Evolutionary conservation across 2,113 vertebrate genomes (phyloP), one percentile per base, ranked within the genome.

Genomic region (Crotophaga sulcirostris): DNA sequence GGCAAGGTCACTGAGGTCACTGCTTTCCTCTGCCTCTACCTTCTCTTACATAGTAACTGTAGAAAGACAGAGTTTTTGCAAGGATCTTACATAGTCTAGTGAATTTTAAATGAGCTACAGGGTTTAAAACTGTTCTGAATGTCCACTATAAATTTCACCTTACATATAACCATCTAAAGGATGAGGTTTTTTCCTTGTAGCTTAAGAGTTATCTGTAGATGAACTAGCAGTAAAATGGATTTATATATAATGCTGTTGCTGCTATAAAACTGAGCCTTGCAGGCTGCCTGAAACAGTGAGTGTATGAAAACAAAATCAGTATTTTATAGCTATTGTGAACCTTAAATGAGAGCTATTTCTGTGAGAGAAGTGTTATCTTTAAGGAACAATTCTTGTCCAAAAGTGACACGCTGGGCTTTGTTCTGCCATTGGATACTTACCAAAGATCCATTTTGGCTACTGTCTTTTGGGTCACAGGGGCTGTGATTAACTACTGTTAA

Each of bases 381-480:
- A 11, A 60, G 38, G 29, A 88, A 45, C 59, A 31, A 44, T 9
- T 63, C 24, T 59, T 60, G 25, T 42, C 42, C 67, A 29, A 38
- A 91, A 59, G 9, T 34, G 20, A 44, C 26, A 42, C 1, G 0
- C 29, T 63, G 1, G 55, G 10, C 29, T 91, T 84, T 34, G 45
- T 84, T 89, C 40, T 79, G 29, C 56, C 17, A 15, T 16, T 56
- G 49, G 11, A 59, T 44, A 17, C 44, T 79, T 44, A 78, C 28
- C 13, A 13, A 60, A 84, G 68, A 25, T 47, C 47, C 4, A 67
- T 63, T 42, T 67, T 0, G 2, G 56, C 11, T 68, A 3, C 13
- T 64, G 17, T 9, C 18, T 47, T 77, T 59, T 52, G 13, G 5
- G 7, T 74, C 40, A 29, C 0, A 1, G 36, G 2, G 1, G 23